These are phyloP conservation scores for Apotomis capreana DNA, from an alignment of 2,888 invertebrate species.

Conservation along the genomic window DNA sequence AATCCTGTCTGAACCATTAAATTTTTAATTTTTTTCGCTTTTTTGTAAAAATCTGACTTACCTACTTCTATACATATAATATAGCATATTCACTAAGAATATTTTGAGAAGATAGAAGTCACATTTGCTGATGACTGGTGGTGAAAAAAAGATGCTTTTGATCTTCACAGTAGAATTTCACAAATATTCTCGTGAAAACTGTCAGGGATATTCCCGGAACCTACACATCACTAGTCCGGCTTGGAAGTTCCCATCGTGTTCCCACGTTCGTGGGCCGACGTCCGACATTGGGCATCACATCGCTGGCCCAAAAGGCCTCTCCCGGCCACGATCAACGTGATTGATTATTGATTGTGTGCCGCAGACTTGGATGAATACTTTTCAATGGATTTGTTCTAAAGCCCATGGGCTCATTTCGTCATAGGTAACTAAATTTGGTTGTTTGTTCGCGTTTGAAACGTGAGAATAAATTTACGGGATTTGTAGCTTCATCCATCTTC, in stretches of 20 bases:
- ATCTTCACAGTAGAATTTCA: too few relatives aligned
- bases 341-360: constrained; percentile 72
- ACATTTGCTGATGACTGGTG: too few relatives aligned
- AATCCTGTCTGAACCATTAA: too few relatives aligned
- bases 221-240: not conserved
- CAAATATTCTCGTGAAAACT: too few relatives aligned
- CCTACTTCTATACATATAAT: too few relatives aligned
- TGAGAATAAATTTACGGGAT: constrained; percentile 30
- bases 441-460: constrained; percentile 36
- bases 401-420: constrained; percentile 60
- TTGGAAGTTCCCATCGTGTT: constrained; percentile 31
- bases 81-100: too few relatives aligned
- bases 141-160: too few relatives aligned
- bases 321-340: constrained; percentile 68
- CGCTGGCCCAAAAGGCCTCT: constrained; percentile 47
- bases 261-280: constrained; percentile 62
- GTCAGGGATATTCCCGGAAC: too few relatives aligned
- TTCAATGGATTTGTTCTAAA: constrained; percentile 62
- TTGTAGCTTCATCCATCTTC: constrained; percentile 18
- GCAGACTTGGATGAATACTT: constrained; percentile 57
- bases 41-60: too few relatives aligned
- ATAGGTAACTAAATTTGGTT: constrained; percentile 30
- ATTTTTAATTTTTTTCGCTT: too few relatives aligned
- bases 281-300: constrained; percentile 43
- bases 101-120: too few relatives aligned